Conservation (phyloP, 2,888 invertebrate species). For the Axea sp. region DNA sequence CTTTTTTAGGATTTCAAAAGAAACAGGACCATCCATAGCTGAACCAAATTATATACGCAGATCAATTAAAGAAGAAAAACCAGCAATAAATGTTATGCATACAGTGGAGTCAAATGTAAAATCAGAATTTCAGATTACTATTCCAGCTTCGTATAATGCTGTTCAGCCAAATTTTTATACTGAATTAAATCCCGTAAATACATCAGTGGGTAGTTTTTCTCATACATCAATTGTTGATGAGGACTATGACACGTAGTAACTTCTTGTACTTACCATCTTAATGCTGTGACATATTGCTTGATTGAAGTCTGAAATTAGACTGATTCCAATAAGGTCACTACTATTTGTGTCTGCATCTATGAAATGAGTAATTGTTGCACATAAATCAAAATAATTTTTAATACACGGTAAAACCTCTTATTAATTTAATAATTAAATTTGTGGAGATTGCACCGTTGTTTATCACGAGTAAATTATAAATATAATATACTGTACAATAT, state of each 20-base stretch:
- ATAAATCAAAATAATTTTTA: constrained; percentile 13
- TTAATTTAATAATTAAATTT: constrained; percentile 2
- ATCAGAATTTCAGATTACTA: constrained; percentile 75
- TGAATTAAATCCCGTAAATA: constrained; percentile 74
- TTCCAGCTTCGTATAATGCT: constrained; percentile 74
- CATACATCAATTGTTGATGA: constrained; percentile 76
- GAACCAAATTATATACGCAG: constrained; percentile 62
- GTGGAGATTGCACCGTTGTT: constrained; percentile 2
- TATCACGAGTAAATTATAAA: constrained; percentile 12
- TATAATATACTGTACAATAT: constrained; percentile 34
- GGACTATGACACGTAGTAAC: constrained; percentile 77
- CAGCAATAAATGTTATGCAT: constrained; percentile 29
- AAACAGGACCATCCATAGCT: constrained; percentile 56
- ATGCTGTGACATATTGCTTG: constrained; percentile 25
- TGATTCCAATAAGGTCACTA: constrained; percentile 48
- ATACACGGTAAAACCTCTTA: neutral
- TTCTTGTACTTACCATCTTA: neutral
- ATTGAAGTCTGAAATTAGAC: constrained; percentile 56
- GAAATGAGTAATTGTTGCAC: neutral
- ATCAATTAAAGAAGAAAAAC: constrained; percentile 28
- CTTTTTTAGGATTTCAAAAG: constrained; percentile 63
- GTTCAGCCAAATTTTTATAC: constrained; percentile 78
- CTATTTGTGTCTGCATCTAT: constrained; percentile 29
- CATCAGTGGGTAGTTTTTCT: constrained; percentile 72
- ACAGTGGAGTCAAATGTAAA: constrained; percentile 53